Evolutionary conservation across 2,888 invertebrate species (phyloP).

Genomic region (Argyra leucocephala): DNA sequence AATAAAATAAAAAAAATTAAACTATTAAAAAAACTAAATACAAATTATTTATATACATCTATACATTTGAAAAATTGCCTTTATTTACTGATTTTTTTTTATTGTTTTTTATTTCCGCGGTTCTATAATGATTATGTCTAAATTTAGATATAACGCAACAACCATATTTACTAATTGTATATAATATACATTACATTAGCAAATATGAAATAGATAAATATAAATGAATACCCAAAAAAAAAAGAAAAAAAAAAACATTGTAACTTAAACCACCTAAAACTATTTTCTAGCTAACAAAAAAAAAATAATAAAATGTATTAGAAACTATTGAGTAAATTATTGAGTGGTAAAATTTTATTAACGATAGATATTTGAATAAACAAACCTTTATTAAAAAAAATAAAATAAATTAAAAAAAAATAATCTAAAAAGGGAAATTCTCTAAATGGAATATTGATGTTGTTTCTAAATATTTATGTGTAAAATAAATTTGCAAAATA

Average conservation of each 20-base stretch:
- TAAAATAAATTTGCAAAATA: not conserved
- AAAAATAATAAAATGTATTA: not conserved
- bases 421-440: no score
- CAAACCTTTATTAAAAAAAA: not conserved
- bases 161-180: not conserved
- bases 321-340: not conserved
- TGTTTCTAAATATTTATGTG: slow-evolving; percentile 2
- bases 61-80: not conserved
- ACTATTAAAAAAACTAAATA: not conserved
- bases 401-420: not conserved
- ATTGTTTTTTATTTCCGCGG: not conserved
- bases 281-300: not conserved
- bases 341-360: not conserved
- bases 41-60: not conserved
- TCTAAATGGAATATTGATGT: not conserved
- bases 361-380: not conserved
- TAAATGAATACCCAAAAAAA: no score
- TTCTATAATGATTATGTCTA: not conserved
- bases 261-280: not conserved
- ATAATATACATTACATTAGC: not conserved
- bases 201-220: no score
- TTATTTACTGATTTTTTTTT: not conserved
- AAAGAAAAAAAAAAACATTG: no score
- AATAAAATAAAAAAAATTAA: not conserved
- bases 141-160: not conserved